Evolutionary conservation across 2,113 vertebrate genomes (phyloP).

Genomic region (Ceyx cyanopectus): DNA sequence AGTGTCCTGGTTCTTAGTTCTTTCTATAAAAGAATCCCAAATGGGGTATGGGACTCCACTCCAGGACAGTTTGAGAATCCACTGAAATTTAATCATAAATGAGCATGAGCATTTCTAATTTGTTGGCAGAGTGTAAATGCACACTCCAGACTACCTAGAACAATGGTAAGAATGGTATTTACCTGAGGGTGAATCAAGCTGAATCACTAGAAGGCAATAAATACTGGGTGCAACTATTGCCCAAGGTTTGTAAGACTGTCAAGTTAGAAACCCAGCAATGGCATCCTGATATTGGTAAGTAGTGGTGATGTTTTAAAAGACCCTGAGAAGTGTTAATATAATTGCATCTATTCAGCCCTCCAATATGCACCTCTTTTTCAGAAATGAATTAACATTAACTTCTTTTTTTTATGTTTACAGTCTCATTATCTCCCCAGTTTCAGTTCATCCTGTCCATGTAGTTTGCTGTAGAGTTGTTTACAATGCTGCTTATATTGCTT

Average conservation of each 20-base stretch:
- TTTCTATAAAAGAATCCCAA: background rate
- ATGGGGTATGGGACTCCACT: background rate
- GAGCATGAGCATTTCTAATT: background rate
- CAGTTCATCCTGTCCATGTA: background rate
- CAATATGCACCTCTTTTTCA: background rate
- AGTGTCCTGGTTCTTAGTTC: background rate
- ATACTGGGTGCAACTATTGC: background rate
- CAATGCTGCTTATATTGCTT: background rate
- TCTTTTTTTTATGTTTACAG: background rate
- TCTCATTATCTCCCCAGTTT: background rate
- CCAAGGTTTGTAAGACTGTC: background rate
- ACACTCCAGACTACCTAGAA: background rate
- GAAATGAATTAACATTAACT: background rate
- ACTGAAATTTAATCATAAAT: background rate
- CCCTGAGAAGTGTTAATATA: background rate
- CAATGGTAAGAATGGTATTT: background rate
- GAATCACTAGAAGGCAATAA: background rate
- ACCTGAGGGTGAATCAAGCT: background rate
- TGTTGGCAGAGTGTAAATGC: background rate
- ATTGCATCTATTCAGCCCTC: background rate
- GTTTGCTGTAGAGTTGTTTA: background rate
- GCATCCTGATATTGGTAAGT: background rate
- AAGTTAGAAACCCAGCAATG: background rate
- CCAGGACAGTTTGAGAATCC: background rate
- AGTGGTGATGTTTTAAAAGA: background rate